phyloP scores from a whole-genome alignment of 2,113 vertebrate genomes.

The Cynocephalus volans region DNA sequence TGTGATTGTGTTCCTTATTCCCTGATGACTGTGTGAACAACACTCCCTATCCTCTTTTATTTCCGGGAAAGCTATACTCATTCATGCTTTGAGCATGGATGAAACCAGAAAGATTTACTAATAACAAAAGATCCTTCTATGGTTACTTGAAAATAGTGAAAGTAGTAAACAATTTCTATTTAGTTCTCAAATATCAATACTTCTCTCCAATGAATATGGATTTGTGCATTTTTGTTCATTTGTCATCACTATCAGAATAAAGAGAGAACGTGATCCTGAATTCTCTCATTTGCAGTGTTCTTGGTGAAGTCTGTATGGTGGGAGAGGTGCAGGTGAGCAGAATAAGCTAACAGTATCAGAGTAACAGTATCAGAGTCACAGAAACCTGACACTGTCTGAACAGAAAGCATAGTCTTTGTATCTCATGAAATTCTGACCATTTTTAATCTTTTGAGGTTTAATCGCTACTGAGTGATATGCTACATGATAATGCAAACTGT shows the following conservation, averaged over 20 bases:
- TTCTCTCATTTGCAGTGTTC: slow-evolving; percentile 68
- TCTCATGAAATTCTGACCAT: slow-evolving; percentile 83
- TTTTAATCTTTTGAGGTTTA: slow-evolving; percentile 87
- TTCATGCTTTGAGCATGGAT: not conserved
- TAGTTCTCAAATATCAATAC: slow-evolving; percentile 79
- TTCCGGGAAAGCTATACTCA: not conserved
- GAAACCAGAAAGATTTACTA: not conserved
- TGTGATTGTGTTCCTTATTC: not conserved
- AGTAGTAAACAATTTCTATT: slow-evolving; percentile 67
- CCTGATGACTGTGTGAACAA: not conserved
- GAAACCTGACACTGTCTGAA: slow-evolving; percentile 76
- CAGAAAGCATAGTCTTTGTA: slow-evolving; percentile 84
- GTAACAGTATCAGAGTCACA: slow-evolving; percentile 50
- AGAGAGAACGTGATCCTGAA: slow-evolving; percentile 50
- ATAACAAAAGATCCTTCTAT: not conserved
- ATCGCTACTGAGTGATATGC: slow-evolving; percentile 91
- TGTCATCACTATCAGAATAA: slow-evolving; percentile 78
- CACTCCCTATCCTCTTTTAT: not conserved
- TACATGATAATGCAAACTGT: slow-evolving; percentile 88
- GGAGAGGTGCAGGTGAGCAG: not conserved
- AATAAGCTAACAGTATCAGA: slow-evolving; percentile 49
- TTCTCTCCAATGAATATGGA: slow-evolving; percentile 74
- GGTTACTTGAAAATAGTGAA: slow-evolving; percentile 48
- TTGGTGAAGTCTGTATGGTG: not conserved
- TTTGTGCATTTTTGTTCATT: slow-evolving; percentile 56